Evolutionary conservation across 2,888 invertebrate genomes (phyloP), one percentile per base, ranked within the genome.

Genomic region (Phyllotreta cruciferae): DNA sequence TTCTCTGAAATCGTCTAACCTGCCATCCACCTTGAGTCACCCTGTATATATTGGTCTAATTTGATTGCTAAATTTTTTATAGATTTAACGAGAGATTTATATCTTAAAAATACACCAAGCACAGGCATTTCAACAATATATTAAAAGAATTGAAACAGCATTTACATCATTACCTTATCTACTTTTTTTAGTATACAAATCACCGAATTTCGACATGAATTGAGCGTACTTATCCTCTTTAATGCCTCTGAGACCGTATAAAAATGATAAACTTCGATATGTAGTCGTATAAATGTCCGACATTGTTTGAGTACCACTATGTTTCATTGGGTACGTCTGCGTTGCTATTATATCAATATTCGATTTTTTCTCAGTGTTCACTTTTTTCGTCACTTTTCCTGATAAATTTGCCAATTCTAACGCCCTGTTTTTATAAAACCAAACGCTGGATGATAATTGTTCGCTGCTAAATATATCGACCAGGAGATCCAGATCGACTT

Each of bases 401-500:
- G 24, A 24, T 24, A 45, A 8, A 69, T 73, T 76, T 79, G 91
- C 92, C 85, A 93, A 83, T 79, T 88, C 87, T 50, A 94, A 86
- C 3, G 94, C 94, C 71, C 87, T 84, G 62, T 90, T 81, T 73
- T 92, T 89, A 79, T 90, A 86, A 70, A 93, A 90, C 96, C 95
- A 96, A 56, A 92, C 83, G 78, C 93, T 92, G 87, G 91, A 93
- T 0, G 86, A 85, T 74, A 92, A 93, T 64, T 88, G 84, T 56
- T 64, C 88, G 84, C 56, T 85, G 86, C 73, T 90, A 89, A 11
- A 89, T 88, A 57, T 86, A 80, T n/a, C 83, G 79, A n/a, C 11
- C 50, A 36, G n/a, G 7, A 50, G 7, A 50, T 50, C 36, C 1
- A 6, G 7, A 36, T 50, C 50, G 11, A 50, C 50, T 50, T 50